Conservation (phyloP, 2,888 invertebrate species). For the Gerris lacustris region DNA sequence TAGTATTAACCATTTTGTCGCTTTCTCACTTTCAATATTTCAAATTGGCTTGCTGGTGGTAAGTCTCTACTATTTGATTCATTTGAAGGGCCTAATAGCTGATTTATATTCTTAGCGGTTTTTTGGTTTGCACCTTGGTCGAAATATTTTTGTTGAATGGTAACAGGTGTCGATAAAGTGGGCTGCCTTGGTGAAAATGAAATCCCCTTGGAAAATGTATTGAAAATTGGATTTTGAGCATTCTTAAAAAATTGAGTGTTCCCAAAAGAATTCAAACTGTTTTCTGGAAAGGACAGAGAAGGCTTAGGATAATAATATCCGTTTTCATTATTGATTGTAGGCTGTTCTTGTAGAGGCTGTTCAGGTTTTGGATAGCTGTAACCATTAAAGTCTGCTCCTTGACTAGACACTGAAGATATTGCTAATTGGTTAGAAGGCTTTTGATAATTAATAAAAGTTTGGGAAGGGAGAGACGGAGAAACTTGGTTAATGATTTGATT, state of each 20-base stretch:
- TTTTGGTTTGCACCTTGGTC: background rate
- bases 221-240: background rate
- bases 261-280: background rate
- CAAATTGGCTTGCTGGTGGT: slow-evolving; percentile 18
- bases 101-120: slow-evolving; percentile 14
- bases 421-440: background rate
- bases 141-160: background rate
- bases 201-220: background rate
- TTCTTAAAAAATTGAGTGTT: background rate
- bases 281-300: background rate
- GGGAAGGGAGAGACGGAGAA: background rate
- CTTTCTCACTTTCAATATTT: slow-evolving; percentile 4
- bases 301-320: slow-evolving; percentile 19
- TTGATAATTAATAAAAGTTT: background rate
- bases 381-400: slow-evolving; percentile 4
- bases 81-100: slow-evolving; percentile 8
- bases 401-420: slow-evolving; percentile 6
- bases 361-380: slow-evolving; percentile 20
- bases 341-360: background rate
- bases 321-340: slow-evolving; percentile 9
- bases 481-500: slow-evolving; percentile 1
- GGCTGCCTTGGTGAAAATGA: background rate
- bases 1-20: background rate
- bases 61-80: slow-evolving; percentile 12
- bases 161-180: slow-evolving; percentile 9